Percentiles rank a stretch among this genome's conserved stretches.
These are phyloP conservation scores for Aphis gossypii DNA, from an alignment of 1,140 invertebrate species.

Conservation along the genomic window DNA sequence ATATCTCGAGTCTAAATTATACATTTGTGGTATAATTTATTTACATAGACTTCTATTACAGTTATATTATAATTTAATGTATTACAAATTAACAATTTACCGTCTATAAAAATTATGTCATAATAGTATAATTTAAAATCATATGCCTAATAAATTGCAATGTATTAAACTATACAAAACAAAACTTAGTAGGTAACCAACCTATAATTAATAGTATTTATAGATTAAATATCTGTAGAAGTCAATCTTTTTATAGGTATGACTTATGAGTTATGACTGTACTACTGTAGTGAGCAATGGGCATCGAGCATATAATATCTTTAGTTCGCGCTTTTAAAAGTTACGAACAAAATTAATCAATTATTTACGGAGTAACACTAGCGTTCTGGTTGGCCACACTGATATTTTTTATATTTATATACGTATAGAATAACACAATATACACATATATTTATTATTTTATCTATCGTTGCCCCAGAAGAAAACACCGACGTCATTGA, in stretches of 20 bases:
- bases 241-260: not conserved
- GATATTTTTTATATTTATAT: not conserved
- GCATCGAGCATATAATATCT: too few relatives aligned
- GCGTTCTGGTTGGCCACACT: constrained; percentile 14
- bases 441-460: not conserved
- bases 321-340: too few relatives aligned
- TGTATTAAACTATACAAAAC: not conserved
- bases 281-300: too few relatives aligned
- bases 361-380: not conserved
- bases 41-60: too few relatives aligned
- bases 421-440: not conserved
- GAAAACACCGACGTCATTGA: constrained; percentile 52
- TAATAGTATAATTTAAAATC: not conserved
- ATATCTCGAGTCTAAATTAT: not conserved
- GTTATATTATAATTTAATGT: too few relatives aligned
- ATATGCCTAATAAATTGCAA: too few relatives aligned
- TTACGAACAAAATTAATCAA: not conserved
- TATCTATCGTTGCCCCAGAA: constrained; percentile 8
- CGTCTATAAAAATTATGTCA: not conserved
- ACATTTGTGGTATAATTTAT: not conserved
- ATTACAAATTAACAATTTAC: not conserved
- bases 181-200: not conserved
- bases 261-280: not conserved
- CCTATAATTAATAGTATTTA: not conserved
- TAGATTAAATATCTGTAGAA: not conserved